Evolutionary conservation across 2,797 vertebrate species (phyloP).

Genomic region (Bufotes viridis): DNA sequence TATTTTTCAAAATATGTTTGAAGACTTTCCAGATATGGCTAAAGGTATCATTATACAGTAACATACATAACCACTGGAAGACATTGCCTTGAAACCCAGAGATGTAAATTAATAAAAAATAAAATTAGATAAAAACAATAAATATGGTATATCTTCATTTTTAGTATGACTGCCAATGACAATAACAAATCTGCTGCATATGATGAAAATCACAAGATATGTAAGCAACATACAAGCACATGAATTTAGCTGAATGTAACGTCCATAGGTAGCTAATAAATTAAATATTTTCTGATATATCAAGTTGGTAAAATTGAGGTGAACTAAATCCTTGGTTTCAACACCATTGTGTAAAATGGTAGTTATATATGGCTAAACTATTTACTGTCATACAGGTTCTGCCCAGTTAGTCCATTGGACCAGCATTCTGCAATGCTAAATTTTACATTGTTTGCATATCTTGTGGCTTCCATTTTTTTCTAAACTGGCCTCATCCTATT

Average conservation of each 20-base stretch:
- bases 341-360: not conserved
- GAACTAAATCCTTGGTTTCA: not conserved
- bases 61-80: constrained; percentile 40
- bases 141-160: constrained; percentile 30
- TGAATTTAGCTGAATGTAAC: not conserved
- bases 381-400: not conserved
- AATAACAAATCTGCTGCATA: not conserved
- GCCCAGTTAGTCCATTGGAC: not conserved
- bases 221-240: not conserved
- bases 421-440: not conserved
- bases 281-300: not conserved
- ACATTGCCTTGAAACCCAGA: constrained; percentile 29
- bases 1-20: not conserved
- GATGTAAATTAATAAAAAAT: not conserved
- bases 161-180: not conserved
- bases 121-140: constrained; percentile 26
- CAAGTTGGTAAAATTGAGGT: not conserved
- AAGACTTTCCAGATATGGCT: constrained; percentile 10
- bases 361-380: constrained; percentile 9
- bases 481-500: constrained; percentile 29
- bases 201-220: not conserved
- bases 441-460: not conserved
- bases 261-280: not conserved
- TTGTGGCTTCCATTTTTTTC: constrained; percentile 27
- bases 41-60: not conserved